Base-by-base conservation (phyloP, 2,888 invertebrate genomes). In the Cataglyphis livida region DNA sequence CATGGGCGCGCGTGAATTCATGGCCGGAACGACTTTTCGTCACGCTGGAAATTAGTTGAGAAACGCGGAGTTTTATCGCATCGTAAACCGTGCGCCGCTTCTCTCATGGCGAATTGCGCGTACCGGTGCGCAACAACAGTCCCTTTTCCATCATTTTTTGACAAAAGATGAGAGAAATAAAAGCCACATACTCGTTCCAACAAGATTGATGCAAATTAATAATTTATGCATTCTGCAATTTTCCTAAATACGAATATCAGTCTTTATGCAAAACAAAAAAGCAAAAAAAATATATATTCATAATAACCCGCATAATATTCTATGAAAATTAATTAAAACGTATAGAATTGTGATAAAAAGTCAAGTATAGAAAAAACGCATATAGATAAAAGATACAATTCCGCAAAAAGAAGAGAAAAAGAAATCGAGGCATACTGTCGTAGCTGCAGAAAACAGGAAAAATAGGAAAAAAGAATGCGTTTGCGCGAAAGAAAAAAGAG, bases 1-100 rank as follows among this genome's bases (percentile, higher is more conserved):
- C 41, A 57, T 70, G 18, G 38, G 64, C 61, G 66, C 61, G 66
- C 41, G 73, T 73, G 86, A 82, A 88, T 89, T 88, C 89, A 88
- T 71, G 82, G 90, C 82, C 86, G 87, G 83, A 90, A 88, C 85
- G 88, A 83, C 85, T 86, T 87, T 89, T 90, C 87, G 90, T 90
- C 90, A 84, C 75, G 78, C 78, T 87, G 87, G 87, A 88, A 90
- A 89, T 90, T 90, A 87, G 88, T 87, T 75, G 87, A 81, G 88
- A 85, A 88, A 87, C 83, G 65, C 83, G 71, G 44, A 65, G 85
- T 87, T 90, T 90, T 87, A 85, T 90, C 88, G 85, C 81, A 70
- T 85, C 87, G 82, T 90, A 87, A 90, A 90, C 66, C 10, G 73
- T 64, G 79, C 54, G 76, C 66, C 62, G 57, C 76, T 81, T 75